Base-by-base conservation (phyloP, 2,113 vertebrate genomes). In the Aplodontia rufa region DNA sequence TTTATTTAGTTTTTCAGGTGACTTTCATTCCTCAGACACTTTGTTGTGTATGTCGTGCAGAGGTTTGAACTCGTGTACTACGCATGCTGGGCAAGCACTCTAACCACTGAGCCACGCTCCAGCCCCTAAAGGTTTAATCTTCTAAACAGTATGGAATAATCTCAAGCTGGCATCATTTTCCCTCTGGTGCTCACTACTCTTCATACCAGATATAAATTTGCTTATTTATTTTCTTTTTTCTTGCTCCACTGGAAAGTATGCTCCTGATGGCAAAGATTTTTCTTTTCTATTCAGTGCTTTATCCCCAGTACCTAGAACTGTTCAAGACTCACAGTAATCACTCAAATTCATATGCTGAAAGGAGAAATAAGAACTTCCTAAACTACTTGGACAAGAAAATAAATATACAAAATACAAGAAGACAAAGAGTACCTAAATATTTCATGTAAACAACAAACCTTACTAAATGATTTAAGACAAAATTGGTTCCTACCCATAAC, bases 331-430 rank as follows among this genome's bases (percentile, higher is more conserved):
- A 85, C 16, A 89, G 79, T 53, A 68, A 89, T 84, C 58, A 87
- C 40, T 83, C 47, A 91, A 71, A 72, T n/a, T 91, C 35, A 22
- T 32, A 53, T 81, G 66, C 5, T 91, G 37, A 92, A 81, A 51
- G 87, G 19, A 90, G 58, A 96, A 95, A 91, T 78, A n/a, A 85
- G 64, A 94, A 85, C 11, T 84, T 87, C 40, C 86, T 84, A 76
- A 93, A 71, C 35, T 82, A 96, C 60, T 53, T 74, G n/a, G 17
- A 93, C 42, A 93, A 89, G 64, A 82, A 16, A 87, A 62, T 35
- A 88, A 64, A 89, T 37, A 88, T 32, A 88, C 28, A 26, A 84
- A 85, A 94, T 72, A 75, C 0, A 84, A 64, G 80, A 95, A 81
- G 51, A 87, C 47, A 72, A 94, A 76, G 1, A 95, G 71, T 69